phyloP scores from a whole-genome alignment of 2,888 invertebrate species.

The Lycia hirtaria region DNA sequence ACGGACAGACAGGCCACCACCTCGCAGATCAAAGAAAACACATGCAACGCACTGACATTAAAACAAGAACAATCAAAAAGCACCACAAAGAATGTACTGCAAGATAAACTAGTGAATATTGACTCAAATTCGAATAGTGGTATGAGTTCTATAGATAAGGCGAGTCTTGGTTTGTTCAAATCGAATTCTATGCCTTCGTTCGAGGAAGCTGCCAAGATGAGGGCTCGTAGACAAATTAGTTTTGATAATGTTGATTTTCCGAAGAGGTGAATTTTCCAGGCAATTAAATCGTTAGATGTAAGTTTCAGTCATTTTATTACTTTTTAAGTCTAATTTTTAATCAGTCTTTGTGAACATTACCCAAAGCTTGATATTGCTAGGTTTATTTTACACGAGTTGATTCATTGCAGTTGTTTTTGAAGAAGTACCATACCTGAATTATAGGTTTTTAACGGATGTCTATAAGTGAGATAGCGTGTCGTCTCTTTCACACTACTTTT shows the following conservation, averaged over 20 bases:
- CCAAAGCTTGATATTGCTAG: conserved; percentile 2
- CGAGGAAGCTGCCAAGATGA: conserved; percentile 78
- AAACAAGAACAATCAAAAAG: conserved; percentile 69
- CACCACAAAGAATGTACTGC: conserved; percentile 72
- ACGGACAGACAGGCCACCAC: conserved; percentile 52
- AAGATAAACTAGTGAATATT: conserved; percentile 79
- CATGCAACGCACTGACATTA: conserved; percentile 50
- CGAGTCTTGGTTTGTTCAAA: conserved; percentile 63
- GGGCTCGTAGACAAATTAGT: conserved; percentile 86
- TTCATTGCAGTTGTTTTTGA: neutral
- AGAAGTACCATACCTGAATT: neutral
- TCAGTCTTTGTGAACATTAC: neutral
- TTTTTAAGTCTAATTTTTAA: conserved; percentile 6
- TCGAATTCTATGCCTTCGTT: conserved; percentile 79
- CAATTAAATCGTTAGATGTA: conserved; percentile 4
- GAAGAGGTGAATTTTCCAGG: conserved; percentile 66
- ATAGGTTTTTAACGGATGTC: no score
- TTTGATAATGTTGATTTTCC: conserved; percentile 84
- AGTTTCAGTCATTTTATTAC: conserved; percentile 24
- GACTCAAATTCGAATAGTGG: conserved; percentile 71
- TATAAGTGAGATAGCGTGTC: neutral
- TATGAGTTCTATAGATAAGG: conserved; percentile 63
- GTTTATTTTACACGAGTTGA: conserved; percentile 2
- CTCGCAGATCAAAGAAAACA: conserved; percentile 77
- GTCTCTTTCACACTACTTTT: no score